Evolutionary conservation across 2,888 invertebrate species (phyloP), one percentile per base, ranked within the genome.

Genomic region (Aspidiotus rigidus): DNA sequence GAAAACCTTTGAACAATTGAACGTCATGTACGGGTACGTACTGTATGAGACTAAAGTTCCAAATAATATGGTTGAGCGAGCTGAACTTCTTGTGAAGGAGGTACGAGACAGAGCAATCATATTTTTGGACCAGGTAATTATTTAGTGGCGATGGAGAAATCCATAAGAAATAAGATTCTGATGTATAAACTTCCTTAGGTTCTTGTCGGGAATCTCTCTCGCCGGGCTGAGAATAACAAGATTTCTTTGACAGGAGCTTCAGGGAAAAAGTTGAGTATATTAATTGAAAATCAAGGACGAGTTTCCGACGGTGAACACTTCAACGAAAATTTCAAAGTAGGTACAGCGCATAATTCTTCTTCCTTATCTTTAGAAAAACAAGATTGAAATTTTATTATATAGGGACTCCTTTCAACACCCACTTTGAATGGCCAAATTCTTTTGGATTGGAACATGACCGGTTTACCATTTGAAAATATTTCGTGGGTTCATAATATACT

Each of bases 271-370:
- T 72, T 81, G 11, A 75, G 76, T 72, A 75, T 82, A 56, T 72
- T 82, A 16, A 81, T 82, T 0, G 93, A 94, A 79, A 91, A 89
- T 77, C 89, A 89, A 80, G 94, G 93, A 10, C 82, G 92, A 66
- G 83, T 89, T 57, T 90, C 90, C 77, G 90, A 79, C 74, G 84
- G 85, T 59, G 71, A 74, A 66, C 73, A 78, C 2, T 75, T 84
- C 15, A 75, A 75, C 60, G 80, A 80, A 55, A 9, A n/a, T 16
- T 28, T 28, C 28, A 28, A 28, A 28, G 28, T 28, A 28, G 28
- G 28, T 28, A n/a, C n/a, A n/a, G n/a, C n/a, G n/a, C n/a, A n/a
- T n/a, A n/a, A n/a, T n/a, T n/a, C n/a, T n/a, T n/a, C n/a, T n/a
- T n/a, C n/a, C 5, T 28, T 28, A 28, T 28, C 28, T 28, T 28